phyloP scores from a whole-genome alignment of 2,888 invertebrate species.

The Ormyrus pomaceus region DNA sequence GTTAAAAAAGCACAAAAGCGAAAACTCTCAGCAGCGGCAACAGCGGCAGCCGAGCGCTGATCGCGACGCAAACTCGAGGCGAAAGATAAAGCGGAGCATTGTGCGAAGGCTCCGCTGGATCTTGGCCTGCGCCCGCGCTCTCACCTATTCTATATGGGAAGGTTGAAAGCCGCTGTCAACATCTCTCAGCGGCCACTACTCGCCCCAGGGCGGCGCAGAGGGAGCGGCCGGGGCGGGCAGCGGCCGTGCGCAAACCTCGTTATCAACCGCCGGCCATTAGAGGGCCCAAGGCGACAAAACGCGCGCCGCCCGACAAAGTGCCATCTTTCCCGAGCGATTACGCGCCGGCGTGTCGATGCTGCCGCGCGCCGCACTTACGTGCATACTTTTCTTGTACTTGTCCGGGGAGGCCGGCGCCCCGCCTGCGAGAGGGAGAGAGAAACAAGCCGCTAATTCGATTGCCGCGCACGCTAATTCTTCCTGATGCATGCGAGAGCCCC shows the following conservation, averaged over 20 bases:
- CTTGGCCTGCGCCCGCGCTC: conserved; percentile 23
- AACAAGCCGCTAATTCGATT: conserved; percentile 60
- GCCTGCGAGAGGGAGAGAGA: conserved; percentile 42
- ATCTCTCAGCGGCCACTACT: conserved; percentile 70
- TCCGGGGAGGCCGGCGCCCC: conserved; percentile 22
- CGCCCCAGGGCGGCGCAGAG: neutral
- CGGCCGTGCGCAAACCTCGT: conserved; percentile 73
- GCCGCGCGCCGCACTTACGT: conserved; percentile 60
- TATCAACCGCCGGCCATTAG: conserved; percentile 76
- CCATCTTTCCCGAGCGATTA: conserved; percentile 75
- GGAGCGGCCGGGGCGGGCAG: conserved; percentile 60
- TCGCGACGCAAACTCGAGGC: conserved; percentile 11
- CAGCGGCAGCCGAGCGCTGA: neutral
- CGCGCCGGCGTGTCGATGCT: conserved; percentile 69
- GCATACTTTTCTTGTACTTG: conserved; percentile 65
- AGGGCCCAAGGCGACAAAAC: conserved; percentile 69
- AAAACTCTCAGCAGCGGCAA: no score
- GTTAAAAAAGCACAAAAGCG: no score
- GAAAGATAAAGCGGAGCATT: conserved; percentile 12
- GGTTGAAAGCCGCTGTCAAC: conserved; percentile 76
- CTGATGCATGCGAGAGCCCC: conserved; percentile 53
- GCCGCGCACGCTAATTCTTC: conserved; percentile 61
- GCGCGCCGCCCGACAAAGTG: conserved; percentile 67
- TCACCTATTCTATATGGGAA: conserved; percentile 56
- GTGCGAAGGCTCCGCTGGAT: conserved; percentile 30